These are phyloP conservation scores for Brachylomia viminalis DNA, from an alignment of 2,888 invertebrate species.

Conservation along the genomic window DNA sequence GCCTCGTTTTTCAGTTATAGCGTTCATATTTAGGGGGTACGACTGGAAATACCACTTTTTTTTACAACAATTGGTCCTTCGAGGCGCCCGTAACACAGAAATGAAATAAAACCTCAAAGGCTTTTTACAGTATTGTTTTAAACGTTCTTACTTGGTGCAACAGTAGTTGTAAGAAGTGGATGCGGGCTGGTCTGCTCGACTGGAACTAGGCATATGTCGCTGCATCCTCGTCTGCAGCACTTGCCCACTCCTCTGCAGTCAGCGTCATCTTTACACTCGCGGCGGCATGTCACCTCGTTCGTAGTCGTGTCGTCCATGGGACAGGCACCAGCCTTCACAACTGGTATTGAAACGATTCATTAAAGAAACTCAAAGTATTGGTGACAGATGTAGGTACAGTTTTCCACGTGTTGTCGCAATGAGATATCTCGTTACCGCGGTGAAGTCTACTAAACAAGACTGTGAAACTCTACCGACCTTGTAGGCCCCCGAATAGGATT, in stretches of 20 bases:
- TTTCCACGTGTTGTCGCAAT: not conserved
- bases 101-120: not conserved
- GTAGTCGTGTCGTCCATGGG: slow-evolving; percentile 67
- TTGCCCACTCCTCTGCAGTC: slow-evolving; percentile 95
- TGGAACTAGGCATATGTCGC: slow-evolving; percentile 91
- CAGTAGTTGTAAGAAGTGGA: slow-evolving; percentile 67
- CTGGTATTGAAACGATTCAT: slow-evolving; percentile 79
- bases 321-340: slow-evolving; percentile 89
- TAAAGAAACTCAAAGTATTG: not conserved
- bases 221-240: slow-evolving; percentile 96
- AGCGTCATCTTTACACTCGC: slow-evolving; percentile 94
- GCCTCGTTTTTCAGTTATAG: not conserved
- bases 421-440: too few relatives aligned
- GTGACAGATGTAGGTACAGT: not conserved
- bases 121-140: not conserved
- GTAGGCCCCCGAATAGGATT: too few relatives aligned
- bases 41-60: not conserved
- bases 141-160: slow-evolving; percentile 71
- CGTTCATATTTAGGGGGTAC: not conserved
- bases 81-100: not conserved
- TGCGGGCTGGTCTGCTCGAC: slow-evolving; percentile 64
- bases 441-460: not conserved
- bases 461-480: not conserved
- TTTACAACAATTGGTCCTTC: not conserved
- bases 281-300: slow-evolving; percentile 89